Conservation (phyloP, 2,797 vertebrate genomes). For the Poeciliopsis gracilis region DNA sequence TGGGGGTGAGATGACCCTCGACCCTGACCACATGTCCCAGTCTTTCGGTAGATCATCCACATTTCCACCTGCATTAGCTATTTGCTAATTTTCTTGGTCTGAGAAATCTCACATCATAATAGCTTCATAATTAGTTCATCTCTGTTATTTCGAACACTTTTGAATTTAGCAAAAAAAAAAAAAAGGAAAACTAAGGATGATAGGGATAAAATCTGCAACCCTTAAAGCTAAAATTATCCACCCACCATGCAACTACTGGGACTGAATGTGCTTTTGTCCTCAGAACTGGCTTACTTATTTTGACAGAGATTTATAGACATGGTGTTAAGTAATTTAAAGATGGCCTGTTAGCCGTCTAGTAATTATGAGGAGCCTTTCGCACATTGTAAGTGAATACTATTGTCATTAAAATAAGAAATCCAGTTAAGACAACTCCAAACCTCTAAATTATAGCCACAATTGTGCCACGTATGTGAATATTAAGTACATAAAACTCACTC, state of each 20-base stretch:
- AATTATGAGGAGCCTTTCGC: no score
- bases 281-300: background rate
- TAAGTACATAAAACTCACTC: background rate
- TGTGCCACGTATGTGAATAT: background rate
- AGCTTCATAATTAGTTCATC: constrained; percentile 15
- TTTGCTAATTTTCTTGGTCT: constrained; percentile 39
- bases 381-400: background rate
- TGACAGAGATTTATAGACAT: background rate
- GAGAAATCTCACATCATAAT: constrained; percentile 42
- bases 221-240: background rate
- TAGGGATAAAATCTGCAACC: background rate
- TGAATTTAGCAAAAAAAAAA: background rate
- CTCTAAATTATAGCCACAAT: background rate
- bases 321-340: no score
- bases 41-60: constrained; percentile 68
- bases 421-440: background rate
- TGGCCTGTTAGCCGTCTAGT: no score
- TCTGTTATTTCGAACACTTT: background rate
- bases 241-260: background rate
- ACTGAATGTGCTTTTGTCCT: background rate
- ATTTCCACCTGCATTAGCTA: constrained; percentile 63
- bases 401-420: background rate
- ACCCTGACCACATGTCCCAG: constrained; percentile 76
- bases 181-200: background rate
- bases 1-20: constrained; percentile 69